Percentiles rank a stretch among this genome's conserved stretches.
phyloP scores from a whole-genome alignment of 2,888 invertebrate genomes.

The Sphinx pinastri region DNA sequence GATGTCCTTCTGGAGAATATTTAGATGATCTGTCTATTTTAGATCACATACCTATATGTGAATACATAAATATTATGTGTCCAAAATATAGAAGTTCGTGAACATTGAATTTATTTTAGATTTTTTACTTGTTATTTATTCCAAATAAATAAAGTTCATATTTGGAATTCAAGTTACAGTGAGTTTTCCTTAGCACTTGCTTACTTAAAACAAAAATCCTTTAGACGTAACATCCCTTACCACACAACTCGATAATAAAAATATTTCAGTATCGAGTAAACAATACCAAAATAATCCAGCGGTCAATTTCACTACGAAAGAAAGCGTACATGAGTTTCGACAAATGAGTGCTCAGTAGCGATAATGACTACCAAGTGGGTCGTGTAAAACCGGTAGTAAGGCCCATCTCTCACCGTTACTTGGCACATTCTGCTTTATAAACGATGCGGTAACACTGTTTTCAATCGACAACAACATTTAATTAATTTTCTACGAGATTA shows the following conservation, averaged over 20 bases:
- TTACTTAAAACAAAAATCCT: not conserved
- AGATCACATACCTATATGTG: not conserved
- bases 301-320: slow-evolving; percentile 30
- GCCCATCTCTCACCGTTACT: slow-evolving; percentile 75
- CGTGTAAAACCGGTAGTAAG: slow-evolving; percentile 80
- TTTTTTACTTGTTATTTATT: not conserved
- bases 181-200: not conserved
- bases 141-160: too few species aligned
- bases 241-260: not conserved
- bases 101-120: not conserved
- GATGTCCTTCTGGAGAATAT: not conserved
- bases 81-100: slow-evolving; percentile 7
- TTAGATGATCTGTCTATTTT: slow-evolving; percentile 19
- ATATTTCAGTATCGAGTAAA: not conserved
- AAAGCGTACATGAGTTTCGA: slow-evolving; percentile 52
- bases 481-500: slow-evolving; percentile 79
- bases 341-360: slow-evolving; percentile 67
- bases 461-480: slow-evolving; percentile 71
- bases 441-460: slow-evolving; percentile 73
- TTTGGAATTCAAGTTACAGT: not conserved
- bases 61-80: not conserved
- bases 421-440: slow-evolving; percentile 71
- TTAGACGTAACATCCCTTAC: not conserved
- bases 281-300: slow-evolving; percentile 20
- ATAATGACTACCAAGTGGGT: slow-evolving; percentile 63